A percentile compares a stretch with the other conserved stretches of the same genome.
Conservation (phyloP, 1,140 invertebrate genomes). For the Drosophila gunungcola region DNA sequence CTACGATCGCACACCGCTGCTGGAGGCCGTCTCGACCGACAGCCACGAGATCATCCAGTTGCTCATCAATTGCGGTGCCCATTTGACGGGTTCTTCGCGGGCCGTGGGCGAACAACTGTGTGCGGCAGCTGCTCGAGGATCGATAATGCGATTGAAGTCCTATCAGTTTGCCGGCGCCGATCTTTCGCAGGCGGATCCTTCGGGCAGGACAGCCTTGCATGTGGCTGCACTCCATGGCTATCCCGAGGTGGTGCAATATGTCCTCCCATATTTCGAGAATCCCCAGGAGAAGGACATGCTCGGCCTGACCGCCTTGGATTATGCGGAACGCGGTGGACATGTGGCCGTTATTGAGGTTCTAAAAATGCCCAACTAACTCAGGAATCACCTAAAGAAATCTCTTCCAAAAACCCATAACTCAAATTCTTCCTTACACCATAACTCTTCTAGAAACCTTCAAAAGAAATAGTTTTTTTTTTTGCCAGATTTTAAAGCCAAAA, state of each 20-base stretch:
- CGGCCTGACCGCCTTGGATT: conserved; percentile 85
- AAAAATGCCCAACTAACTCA: not conserved
- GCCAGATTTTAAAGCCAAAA: not conserved
- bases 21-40: conserved; percentile 88
- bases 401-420: not conserved
- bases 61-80: conserved; percentile 88
- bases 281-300: conserved; percentile 81
- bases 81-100: conserved; percentile 85
- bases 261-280: conserved; percentile 85
- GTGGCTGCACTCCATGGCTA: conserved; percentile 86
- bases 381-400: not conserved
- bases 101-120: conserved; percentile 87
- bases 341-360: conserved; percentile 57
- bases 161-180: conserved; percentile 88
- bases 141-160: conserved; percentile 86
- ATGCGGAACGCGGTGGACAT: conserved; percentile 83
- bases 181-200: conserved; percentile 86
- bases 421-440: not conserved
- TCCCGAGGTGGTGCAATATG: conserved; percentile 77
- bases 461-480: not conserved
- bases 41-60: conserved; percentile 87
- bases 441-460: not conserved
- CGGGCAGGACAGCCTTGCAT: conserved; percentile 88
- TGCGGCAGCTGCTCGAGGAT: conserved; percentile 87
- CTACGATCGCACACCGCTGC: conserved; percentile 87